Base-by-base conservation (phyloP, 2,888 invertebrate genomes). In the Quadroppia sp. region DNA sequence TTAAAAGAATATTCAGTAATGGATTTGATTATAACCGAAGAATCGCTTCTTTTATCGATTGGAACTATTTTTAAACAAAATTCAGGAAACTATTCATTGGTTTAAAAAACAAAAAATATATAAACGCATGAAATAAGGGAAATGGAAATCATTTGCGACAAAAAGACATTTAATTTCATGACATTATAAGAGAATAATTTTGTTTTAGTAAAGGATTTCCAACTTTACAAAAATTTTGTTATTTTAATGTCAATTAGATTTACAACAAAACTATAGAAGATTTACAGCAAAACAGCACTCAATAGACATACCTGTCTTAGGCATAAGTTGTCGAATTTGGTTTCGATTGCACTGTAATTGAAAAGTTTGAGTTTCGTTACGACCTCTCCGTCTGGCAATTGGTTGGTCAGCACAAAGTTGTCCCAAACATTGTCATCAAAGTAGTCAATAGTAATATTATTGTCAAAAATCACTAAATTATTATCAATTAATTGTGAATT, bases 321-420 rank as follows among this genome's bases (percentile, higher is more conserved):
- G 25, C 64, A 53, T 17, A 71, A 28, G 36, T 71, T 13, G 56
- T 11, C 40, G 30, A 73, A 70, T 7, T 50, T 30, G 11, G 74
- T 74, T 56, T 74, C 70, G n/a, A 74, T 74, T 13, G 74, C 45
- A 6, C 30, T 73, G 32, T 30, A 45, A 61, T 74, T 71, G n/a
- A 11, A 25, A 30, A 25, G 53, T 20, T 72, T 28, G 11, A 74
- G 28, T 23, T 72, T 72, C 9, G 71, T 74, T 13, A 74, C 25
- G 4, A 72, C 11, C 28, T 74, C 74, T 20, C 74, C 74, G 30
- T 74, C 74, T 13, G 48, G 9, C 23, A 71, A 28, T 50, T 17
- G 32, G 32, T 53, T 28, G 25, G 61, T 56, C 36, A 23, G 71
- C 28, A 42, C 71, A 32, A 72, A 74, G 3, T 50, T 11, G 7